Conservation (phyloP, 1,140 invertebrate species). For the Rhyacophila brunnea region DNA sequence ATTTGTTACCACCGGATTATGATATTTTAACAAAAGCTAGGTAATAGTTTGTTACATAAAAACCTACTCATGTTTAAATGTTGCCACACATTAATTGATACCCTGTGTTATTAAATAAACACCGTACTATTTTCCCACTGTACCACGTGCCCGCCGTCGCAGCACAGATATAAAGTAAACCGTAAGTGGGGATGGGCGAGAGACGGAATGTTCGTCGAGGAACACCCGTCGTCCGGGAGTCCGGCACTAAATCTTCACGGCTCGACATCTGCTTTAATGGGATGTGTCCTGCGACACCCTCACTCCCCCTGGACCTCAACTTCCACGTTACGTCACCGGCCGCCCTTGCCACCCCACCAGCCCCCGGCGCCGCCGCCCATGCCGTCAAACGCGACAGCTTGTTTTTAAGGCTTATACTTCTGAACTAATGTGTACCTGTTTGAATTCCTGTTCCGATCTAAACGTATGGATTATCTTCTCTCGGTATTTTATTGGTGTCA, state of each 20-base stretch:
- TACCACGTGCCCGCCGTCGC: constrained; percentile 12
- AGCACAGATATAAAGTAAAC: constrained; percentile 30
- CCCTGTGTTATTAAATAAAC: too few relatives aligned
- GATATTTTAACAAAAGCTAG: too few relatives aligned
- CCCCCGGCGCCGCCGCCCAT: background rate
- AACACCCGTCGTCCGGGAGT: constrained; percentile 16
- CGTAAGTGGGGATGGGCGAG: constrained; percentile 14
- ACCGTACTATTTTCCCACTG: too few relatives aligned
- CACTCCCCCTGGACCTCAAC: background rate
- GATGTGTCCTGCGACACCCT: constrained; percentile 33
- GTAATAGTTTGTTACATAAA: too few relatives aligned
- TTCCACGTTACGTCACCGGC: background rate
- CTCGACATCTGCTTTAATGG: constrained; percentile 38
- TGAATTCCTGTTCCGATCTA: constrained; percentile 4
- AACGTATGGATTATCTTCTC: too few relatives aligned
- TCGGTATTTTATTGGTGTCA: too few relatives aligned
- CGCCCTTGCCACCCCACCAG: background rate
- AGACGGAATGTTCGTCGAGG: constrained; percentile 16
- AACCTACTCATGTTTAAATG: too few relatives aligned
- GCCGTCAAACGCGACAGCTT: constrained; percentile 32
- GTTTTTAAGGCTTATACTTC: constrained; percentile 31
- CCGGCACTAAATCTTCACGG: constrained; percentile 37
- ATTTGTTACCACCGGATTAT: too few relatives aligned
- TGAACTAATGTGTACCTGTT: constrained; percentile 21
- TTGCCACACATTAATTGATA: too few relatives aligned